Conservation (phyloP, 1,140 invertebrate genomes). For the Paraescarpia echinospica region DNA sequence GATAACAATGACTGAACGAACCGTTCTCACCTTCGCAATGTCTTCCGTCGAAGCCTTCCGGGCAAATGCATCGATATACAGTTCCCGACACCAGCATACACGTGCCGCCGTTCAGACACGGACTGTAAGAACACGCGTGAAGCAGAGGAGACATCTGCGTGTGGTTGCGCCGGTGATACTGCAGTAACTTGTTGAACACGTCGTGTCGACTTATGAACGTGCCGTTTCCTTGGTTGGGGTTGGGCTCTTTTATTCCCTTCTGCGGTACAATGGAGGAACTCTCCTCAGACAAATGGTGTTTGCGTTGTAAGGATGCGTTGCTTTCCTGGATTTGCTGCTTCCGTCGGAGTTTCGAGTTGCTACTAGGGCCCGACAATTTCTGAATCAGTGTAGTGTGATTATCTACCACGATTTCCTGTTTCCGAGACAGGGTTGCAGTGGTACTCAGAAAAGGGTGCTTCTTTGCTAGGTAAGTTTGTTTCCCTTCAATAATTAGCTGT, state of each 20-base stretch:
- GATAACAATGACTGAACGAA: conserved; percentile 85
- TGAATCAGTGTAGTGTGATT: not conserved
- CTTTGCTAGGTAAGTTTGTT: not conserved
- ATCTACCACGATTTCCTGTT: not conserved
- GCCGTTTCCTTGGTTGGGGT: not conserved
- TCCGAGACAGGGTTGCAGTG: not conserved
- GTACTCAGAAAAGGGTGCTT: not conserved
- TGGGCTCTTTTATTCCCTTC: not conserved
- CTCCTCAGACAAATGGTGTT: not conserved
- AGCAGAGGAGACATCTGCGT: conserved; percentile 15
- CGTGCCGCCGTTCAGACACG: conserved; percentile 39
- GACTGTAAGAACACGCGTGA: conserved; percentile 46
- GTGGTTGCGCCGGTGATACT: not conserved
- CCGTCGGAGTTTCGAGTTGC: not conserved
- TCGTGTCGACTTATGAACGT: not conserved
- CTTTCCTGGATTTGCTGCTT: not conserved
- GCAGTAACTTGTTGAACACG: not conserved
- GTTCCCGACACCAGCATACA: not conserved
- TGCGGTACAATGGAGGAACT: not conserved
- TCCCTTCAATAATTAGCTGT: not conserved
- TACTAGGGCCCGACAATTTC: not conserved
- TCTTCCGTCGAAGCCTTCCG: conserved; percentile 3
- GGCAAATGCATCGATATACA: conserved; percentile 14
- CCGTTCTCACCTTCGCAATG: conserved; percentile 75
- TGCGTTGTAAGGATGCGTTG: not conserved